Base-by-base conservation (phyloP, 2,797 vertebrate genomes). In the Sarcophilus harrisii region DNA sequence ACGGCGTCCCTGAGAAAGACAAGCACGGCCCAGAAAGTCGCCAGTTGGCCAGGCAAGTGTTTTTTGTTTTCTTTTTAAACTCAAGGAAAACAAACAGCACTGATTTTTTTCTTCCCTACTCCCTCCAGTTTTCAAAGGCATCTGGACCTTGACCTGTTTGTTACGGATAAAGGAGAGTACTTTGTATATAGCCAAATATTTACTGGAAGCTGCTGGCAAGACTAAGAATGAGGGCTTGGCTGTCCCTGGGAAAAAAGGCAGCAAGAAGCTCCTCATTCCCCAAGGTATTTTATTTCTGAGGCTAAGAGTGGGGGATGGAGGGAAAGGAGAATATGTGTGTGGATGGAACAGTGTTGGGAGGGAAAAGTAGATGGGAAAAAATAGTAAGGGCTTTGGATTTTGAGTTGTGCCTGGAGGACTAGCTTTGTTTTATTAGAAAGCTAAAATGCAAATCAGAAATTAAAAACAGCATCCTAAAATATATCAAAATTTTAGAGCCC, bases 111-210 rank as follows among this genome's bases (percentile, higher is more conserved):
- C 38, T 38, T 87, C 12, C 93, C 92, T 90, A 73, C 0, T 55
- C 62, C 73, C 73, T 94, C 93, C 92, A 90, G 58, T 93, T 97
- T 96, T 97, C 91, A 96, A 96, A 97, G 92, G 94, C 94, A 92
- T 95, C 94, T 92, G 49, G 90, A 66, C 45, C 92, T 93, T 93
- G n/a, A 66, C 92, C 12, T n/a, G 9, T 38, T 92, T 94, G 91
- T 57, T 91, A 27, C 24, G 8, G 3, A 55, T 92, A 87, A 73
- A 94, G 95, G 57, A 16, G 12, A 60, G 18, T 24, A 90, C 54
- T 87, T 0, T 66, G 57, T 13, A 54, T 57, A 91, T 29, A 89
- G 59, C 57, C 92, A 92, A 13, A 29, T 54, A 96, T 96, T 94
- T 96, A 93, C 90, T 90, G 81, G 91, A 94, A 94, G 92, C 96